Evolutionary conservation across 2,797 vertebrate genomes (phyloP).

Genomic region (Anas capensis): DNA sequence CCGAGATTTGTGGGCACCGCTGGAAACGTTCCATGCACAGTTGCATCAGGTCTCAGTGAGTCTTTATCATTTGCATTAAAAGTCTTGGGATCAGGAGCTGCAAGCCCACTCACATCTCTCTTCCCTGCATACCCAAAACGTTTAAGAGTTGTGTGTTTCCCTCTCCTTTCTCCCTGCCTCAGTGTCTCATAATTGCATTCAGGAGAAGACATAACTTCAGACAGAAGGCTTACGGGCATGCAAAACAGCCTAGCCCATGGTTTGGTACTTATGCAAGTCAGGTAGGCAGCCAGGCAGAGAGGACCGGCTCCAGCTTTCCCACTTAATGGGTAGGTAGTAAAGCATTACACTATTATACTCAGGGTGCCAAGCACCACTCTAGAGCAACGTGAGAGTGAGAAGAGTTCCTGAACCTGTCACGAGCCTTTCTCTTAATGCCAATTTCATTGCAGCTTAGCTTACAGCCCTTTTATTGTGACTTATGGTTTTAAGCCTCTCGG

Average conservation of each 20-base stretch:
- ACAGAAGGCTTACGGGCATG: background rate
- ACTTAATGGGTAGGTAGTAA: background rate
- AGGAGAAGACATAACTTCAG: background rate
- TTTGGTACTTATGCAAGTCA: background rate
- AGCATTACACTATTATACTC: background rate
- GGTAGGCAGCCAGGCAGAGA: background rate
- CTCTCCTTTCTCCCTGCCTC: background rate
- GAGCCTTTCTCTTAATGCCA: background rate
- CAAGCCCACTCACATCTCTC: accelerated
- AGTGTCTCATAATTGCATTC: background rate
- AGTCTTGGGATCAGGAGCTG: background rate
- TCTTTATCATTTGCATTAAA: background rate
- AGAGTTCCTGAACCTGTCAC: background rate
- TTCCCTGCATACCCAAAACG: background rate
- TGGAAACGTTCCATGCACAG: accelerated
- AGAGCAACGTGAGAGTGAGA: background rate
- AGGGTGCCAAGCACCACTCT: background rate
- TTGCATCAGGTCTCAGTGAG: background rate
- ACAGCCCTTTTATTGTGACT: background rate
- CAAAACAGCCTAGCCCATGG: background rate
- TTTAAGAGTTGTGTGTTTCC: background rate
- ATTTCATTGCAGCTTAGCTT: slow-evolving; percentile 36
- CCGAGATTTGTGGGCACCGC: accelerated
- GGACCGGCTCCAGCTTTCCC: background rate
- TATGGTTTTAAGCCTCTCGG: background rate